phyloP scores from a whole-genome alignment of 2,113 vertebrate species.

The Syrmaticus mikado region DNA sequence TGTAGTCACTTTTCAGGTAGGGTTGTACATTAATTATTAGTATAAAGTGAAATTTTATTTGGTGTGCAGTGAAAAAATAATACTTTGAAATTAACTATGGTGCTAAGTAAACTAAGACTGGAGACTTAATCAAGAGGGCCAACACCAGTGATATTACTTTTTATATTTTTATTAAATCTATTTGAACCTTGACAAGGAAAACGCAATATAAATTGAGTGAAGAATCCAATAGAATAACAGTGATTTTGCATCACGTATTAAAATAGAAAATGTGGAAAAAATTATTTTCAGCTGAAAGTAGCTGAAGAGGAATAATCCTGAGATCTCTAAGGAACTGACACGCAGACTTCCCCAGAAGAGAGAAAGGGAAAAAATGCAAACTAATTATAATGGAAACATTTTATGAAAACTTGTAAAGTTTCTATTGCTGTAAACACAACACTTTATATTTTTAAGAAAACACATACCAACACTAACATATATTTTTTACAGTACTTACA shows the following conservation, averaged over 20 bases:
- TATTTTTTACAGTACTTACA: not conserved
- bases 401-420: not conserved
- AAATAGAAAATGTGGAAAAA: not conserved
- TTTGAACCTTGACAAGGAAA: slow-evolving; percentile 38
- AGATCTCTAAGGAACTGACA: not conserved
- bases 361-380: not conserved
- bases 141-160: slow-evolving; percentile 52
- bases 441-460: not conserved
- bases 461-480: not conserved
- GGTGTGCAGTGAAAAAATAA: slow-evolving; percentile 8
- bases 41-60: slow-evolving; percentile 1
- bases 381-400: not conserved
- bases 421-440: not conserved
- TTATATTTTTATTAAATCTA: slow-evolving; percentile 45
- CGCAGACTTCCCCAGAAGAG: not conserved
- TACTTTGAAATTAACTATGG: slow-evolving; percentile 43
- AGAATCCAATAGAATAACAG: slow-evolving; percentile 3
- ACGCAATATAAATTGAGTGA: not conserved
- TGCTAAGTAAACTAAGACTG: slow-evolving; percentile 44
- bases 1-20: not conserved
- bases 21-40: slow-evolving; percentile 32
- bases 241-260: slow-evolving; percentile 29
- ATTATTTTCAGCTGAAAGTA: not conserved
- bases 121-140: slow-evolving; percentile 42
- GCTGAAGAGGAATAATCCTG: not conserved